A percentile compares a stretch with the other conserved stretches of the same genome.
These are phyloP conservation scores for Hydriomena furcata DNA, from an alignment of 2,888 invertebrate genomes.

Conservation along the genomic window DNA sequence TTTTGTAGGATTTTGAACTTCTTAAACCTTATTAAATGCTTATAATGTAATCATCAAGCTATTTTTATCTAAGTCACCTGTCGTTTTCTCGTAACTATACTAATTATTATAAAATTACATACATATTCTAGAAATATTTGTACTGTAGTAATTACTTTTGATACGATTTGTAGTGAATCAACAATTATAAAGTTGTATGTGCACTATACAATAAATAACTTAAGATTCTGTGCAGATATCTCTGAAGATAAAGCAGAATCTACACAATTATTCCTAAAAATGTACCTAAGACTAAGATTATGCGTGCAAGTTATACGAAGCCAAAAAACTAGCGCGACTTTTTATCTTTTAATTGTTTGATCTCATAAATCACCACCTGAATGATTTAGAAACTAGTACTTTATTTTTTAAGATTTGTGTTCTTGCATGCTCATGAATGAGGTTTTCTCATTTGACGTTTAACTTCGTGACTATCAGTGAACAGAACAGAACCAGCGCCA, in stretches of 20 bases:
- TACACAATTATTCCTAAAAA: no score
- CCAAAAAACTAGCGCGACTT: no score
- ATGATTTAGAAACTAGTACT: no score
- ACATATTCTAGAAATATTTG: background rate
- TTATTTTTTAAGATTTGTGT: background rate
- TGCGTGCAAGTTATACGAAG: no score
- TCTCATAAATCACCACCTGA: no score
- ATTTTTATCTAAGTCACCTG: background rate
- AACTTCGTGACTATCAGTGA: background rate
- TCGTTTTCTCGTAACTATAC: constrained; percentile 2
- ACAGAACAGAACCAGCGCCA: background rate
- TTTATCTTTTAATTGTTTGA: no score
- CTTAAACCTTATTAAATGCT: background rate
- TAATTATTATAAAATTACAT: background rate
- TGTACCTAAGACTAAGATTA: no score
- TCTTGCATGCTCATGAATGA: no score
- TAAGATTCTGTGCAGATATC: background rate
- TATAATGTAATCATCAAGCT: constrained; percentile 13
- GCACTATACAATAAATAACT: no score
- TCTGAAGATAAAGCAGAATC: no score
- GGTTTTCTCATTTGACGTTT: background rate
- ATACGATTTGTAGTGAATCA: background rate
- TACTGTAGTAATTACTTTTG: background rate
- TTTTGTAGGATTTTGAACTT: constrained; percentile 6
- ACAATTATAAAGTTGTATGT: background rate